Base-by-base conservation (phyloP, 2,888 invertebrate species). In the Empis livida region DNA sequence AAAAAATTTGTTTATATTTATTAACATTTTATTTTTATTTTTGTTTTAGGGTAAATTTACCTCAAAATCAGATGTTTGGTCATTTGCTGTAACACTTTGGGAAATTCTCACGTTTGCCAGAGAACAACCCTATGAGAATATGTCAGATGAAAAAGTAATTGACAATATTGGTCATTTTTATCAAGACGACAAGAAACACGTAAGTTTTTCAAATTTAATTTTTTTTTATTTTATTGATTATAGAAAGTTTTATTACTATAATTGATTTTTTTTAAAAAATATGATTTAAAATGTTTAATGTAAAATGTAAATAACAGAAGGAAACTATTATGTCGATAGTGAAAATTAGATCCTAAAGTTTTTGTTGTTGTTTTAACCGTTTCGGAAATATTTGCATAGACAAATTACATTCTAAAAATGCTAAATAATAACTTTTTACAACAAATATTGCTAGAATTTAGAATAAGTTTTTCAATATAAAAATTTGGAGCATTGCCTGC, bases 61-160 rank as follows among this genome's bases (percentile, higher is more conserved):
- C 32, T 80, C 81, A 44, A 87, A 87, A 67, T 85, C 86, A 56
- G 90, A 90, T 71, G 88, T 89, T 41, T 91, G 90, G 90, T 79
- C 88, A 46, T 90, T 89, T 63, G 90, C 86, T 41, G 86, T 90
- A 48, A 83, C 88, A 44, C 73, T 90, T 53, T 91, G 89, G 88
- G 90, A 91, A 69, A 81, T 91, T 55, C 72, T 91, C 62, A 86
- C 84, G 37, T 84, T 84, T 66, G 87, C 88, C 42, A 73, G 84
- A 45, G 83, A 85, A 60, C 86, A 87, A 63, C 91, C 91, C 9
- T 90, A 81, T 67, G 82, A 84, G 59, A 79, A 83, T 57, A 71
- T 87, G 62, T 77, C 75, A 51, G 89, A 91, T 71, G 82, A 84
- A 61, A 81, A 82, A 64, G 81, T 91, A 56, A 80, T 91, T 56